Base-by-base conservation (phyloP, 2,888 invertebrate genomes). In the Monoplex corrugatus region DNA sequence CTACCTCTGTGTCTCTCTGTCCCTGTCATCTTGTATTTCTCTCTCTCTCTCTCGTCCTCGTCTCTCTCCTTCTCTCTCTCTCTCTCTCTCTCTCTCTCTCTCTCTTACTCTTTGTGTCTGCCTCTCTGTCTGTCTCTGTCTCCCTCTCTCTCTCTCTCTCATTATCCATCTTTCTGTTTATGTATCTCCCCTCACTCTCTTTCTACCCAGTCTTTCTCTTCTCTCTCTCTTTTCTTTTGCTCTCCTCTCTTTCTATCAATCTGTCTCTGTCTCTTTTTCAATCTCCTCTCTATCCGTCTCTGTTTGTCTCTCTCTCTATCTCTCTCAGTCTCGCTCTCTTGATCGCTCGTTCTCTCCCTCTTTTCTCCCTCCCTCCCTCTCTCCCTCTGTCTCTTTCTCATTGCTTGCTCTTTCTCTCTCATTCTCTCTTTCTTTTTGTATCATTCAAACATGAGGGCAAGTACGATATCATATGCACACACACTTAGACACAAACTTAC, bases 121-220 rank as follows among this genome's bases (percentile, higher is more conserved):
- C 35, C 23, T 87, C 45, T 89, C 75, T 50, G 50, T 72, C 84
- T 88, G 44, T 83, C 85, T 86, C 72, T 35, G n/a, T 35, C n/a
- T 35, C 75, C n/a, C n/a, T 13, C 35, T 35, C 35, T 75, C 35
- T n/a, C 10, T 35, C 35, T 32, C n/a, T 35, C 75, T 75, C 35
- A 32, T 35, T 35, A 50, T 50, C 10, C 19, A 5, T 75, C 35
- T 75, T 19, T 75, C 19, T 32, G 3, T 35, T 19, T 32, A 6
- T 35, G n/a, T 35, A 35, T 35, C 75, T 35, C 19, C n/a, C 19
- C 6, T 35, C 35, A 13, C 75, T 35, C 6, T 19, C 35, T 35
- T 6, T 32, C n/a, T 35, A 5, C 35, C 35, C 8, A 13, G 5
- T 19, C 35, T 8, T 35, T 35, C 35, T 35, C 75, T 19, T 75